Evolutionary conservation across 2,797 vertebrate species (phyloP).

Genomic region (Lagodon rhomboides): DNA sequence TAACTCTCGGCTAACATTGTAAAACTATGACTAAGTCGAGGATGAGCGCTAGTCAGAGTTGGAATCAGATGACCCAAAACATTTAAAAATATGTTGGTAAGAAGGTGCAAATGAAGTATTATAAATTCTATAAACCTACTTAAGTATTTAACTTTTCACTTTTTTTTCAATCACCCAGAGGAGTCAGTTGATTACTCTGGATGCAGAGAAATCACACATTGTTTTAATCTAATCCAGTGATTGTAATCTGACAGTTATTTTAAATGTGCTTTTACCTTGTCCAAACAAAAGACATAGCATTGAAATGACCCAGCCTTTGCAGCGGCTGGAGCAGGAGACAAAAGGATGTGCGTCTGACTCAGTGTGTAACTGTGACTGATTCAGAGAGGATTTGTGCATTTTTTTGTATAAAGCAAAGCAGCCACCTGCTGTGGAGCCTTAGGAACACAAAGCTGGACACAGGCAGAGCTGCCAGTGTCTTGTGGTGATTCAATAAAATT

Average conservation of each 20-base stretch:
- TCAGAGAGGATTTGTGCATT: slow-evolving; percentile 55
- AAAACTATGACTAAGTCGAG: slow-evolving; percentile 37
- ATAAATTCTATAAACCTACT: no score
- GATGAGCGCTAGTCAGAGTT: not conserved
- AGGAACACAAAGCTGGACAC: slow-evolving; percentile 63
- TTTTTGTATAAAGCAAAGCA: slow-evolving; percentile 49
- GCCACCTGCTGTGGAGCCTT: slow-evolving; percentile 68
- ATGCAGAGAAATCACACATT: not conserved
- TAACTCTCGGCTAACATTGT: slow-evolving; percentile 9
- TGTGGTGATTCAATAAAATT: slow-evolving; percentile 71
- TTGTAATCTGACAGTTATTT: not conserved
- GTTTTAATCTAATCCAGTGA: not conserved
- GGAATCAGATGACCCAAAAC: not conserved
- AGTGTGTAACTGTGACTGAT: slow-evolving; percentile 50
- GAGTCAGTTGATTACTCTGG: not conserved
- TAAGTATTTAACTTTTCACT: not conserved
- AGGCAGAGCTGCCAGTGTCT: slow-evolving; percentile 59
- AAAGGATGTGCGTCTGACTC: slow-evolving; percentile 47
- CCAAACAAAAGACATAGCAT: not conserved
- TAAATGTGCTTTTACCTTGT: not conserved
- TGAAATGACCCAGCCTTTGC: slow-evolving; percentile 7
- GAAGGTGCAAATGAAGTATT: not conserved
- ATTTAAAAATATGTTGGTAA: not conserved
- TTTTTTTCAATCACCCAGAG: not conserved
- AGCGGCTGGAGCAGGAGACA: slow-evolving; percentile 30